These are phyloP conservation scores for Nettapus auritus DNA, from an alignment of 2,113 vertebrate species.

Conservation along the genomic window DNA sequence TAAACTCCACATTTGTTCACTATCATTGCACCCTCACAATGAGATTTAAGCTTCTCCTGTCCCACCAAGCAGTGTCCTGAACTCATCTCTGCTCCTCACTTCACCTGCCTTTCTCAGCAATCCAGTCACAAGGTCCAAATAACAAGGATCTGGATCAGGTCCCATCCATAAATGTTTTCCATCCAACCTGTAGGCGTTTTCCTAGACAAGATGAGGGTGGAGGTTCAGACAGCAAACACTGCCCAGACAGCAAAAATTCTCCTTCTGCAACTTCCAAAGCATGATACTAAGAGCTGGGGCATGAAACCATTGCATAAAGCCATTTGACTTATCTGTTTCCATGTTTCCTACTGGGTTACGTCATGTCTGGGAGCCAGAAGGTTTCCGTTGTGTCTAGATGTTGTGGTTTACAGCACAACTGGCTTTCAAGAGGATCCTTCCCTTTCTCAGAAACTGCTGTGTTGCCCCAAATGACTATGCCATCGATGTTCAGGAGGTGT, in stretches of 20 bases:
- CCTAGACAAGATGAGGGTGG: background rate
- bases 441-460: background rate
- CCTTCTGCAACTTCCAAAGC: background rate
- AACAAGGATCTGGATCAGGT: background rate
- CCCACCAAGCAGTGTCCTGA: background rate
- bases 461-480: background rate
- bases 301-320: background rate
- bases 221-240: background rate
- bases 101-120: background rate
- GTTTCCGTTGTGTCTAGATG: background rate
- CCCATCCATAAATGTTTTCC: background rate
- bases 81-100: background rate
- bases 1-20: accelerated
- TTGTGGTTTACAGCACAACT: background rate
- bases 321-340: background rate
- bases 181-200: background rate
- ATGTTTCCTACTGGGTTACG: background rate
- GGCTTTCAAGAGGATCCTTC: background rate
- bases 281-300: background rate
- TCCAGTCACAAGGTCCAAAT: background rate
- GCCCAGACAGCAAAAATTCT: background rate
- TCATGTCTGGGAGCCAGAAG: background rate
- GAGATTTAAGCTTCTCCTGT: background rate
- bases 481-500: background rate
- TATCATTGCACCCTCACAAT: background rate